Conservation (phyloP, 2,113 vertebrate species). For the Chamaea fasciata region DNA sequence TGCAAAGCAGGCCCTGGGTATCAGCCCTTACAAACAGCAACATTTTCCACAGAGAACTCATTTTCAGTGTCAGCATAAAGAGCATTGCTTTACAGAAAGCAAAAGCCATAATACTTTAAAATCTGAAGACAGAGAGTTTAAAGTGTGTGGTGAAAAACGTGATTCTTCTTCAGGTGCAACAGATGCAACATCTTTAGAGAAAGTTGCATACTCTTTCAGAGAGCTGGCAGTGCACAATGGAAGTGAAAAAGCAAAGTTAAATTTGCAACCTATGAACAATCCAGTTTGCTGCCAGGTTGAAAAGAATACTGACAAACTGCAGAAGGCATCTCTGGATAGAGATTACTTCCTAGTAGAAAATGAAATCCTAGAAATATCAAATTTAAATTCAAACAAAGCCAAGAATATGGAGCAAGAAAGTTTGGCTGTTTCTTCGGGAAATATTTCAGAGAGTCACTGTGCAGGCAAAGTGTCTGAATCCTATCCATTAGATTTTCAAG, state of each 20-base stretch:
- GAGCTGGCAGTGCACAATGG: background rate
- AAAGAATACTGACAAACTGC: background rate
- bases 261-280: background rate
- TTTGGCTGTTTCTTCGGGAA: background rate
- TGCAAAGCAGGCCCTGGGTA: background rate
- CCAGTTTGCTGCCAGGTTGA: background rate
- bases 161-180: background rate
- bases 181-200: background rate
- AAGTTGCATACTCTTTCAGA: background rate
- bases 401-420: background rate
- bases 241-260: background rate
- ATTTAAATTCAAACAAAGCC: background rate
- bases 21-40: background rate
- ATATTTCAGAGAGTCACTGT: background rate
- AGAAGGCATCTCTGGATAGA: background rate
- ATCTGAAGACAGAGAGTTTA: background rate
- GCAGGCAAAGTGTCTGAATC: background rate
- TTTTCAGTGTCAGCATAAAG: background rate
- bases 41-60: background rate
- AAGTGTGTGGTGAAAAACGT: background rate
- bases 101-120: background rate
- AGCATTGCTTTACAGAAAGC: background rate
- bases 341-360: background rate
- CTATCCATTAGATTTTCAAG: background rate
- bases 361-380: background rate